A percentile compares a stretch with the other conserved stretches of the same genome.
phyloP scores from a whole-genome alignment of 2,113 vertebrate species.

The Scartelaos histophorus region DNA sequence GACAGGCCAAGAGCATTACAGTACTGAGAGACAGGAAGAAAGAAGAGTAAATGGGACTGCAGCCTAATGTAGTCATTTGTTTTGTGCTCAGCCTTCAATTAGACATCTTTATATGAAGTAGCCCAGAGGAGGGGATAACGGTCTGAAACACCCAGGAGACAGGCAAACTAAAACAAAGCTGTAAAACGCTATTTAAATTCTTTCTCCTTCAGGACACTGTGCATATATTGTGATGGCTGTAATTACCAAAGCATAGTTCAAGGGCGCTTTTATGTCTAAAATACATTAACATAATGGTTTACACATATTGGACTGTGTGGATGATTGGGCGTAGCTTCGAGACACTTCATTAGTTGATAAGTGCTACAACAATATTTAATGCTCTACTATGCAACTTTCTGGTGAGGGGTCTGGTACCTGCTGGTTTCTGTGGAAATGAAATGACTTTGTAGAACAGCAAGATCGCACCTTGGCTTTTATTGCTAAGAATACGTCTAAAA shows the following conservation, averaged over 20 bases:
- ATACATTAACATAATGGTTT: constrained; percentile 9
- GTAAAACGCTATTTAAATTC: constrained; percentile 46
- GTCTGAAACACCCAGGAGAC: constrained; percentile 46
- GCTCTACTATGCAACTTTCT: no score
- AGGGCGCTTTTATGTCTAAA: constrained; percentile 28
- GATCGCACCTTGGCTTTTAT: no score
- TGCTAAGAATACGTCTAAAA: no score
- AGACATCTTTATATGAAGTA: constrained; percentile 59
- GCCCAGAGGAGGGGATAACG: constrained; percentile 39
- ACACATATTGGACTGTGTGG: constrained; percentile 8
- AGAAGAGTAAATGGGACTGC: constrained; percentile 49
- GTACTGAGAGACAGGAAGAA: constrained; percentile 48
- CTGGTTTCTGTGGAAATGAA: no score
- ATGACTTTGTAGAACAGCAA: no score
- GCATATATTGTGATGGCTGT: constrained; percentile 26
- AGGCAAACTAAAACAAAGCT: constrained; percentile 25
- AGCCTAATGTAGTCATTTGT: constrained; percentile 71
- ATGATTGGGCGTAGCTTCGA: constrained; percentile 36
- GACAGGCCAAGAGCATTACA: constrained; percentile 45
- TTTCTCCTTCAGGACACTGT: constrained; percentile 7
- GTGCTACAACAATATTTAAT: background rate
- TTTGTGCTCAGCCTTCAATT: constrained; percentile 71
- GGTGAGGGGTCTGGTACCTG: no score
- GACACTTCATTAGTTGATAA: background rate
- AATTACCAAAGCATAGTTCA: constrained; percentile 31